A percentile compares a stretch with the other conserved stretches of the same genome.
These are phyloP conservation scores for Microtus richardsoni DNA, from an alignment of 2,113 vertebrate genomes.

Conservation along the genomic window DNA sequence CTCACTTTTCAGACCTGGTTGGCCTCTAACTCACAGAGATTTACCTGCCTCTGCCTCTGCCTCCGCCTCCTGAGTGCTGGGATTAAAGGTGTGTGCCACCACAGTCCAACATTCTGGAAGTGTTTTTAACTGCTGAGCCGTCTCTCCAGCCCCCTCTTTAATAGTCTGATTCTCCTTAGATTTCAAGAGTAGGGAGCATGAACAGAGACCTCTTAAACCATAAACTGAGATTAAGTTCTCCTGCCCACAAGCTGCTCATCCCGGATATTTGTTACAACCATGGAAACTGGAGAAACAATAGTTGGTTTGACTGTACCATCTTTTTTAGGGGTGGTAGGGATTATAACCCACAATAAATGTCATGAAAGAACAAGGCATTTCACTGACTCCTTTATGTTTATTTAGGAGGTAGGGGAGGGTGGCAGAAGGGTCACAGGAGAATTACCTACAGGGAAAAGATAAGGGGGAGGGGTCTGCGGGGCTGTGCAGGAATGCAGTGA, in stretches of 20 bases:
- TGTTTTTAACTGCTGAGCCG: neutral
- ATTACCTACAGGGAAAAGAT: slow-evolving; percentile 60
- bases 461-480: slow-evolving; percentile 33
- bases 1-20: neutral
- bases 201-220: neutral
- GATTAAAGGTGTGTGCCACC: neutral
- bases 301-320: neutral
- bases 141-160: neutral
- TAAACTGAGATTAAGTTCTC: neutral
- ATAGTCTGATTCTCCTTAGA: neutral
- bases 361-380: slow-evolving; percentile 16
- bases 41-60: neutral
- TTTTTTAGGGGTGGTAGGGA: neutral
- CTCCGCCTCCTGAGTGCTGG: neutral
- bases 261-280: neutral
- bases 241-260: too few species aligned
- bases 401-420: slow-evolving; percentile 64
- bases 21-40: neutral
- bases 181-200: neutral
- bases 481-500: slow-evolving; percentile 71
- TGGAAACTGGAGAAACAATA: neutral
- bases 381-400: slow-evolving; percentile 80
- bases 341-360: neutral
- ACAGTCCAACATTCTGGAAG: neutral
- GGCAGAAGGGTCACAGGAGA: slow-evolving; percentile 64